Percentiles rank a stretch among this genome's conserved stretches.
Evolutionary conservation across 1,140 invertebrate species (phyloP).

Genomic region (Pollicipes pollicipes): DNA sequence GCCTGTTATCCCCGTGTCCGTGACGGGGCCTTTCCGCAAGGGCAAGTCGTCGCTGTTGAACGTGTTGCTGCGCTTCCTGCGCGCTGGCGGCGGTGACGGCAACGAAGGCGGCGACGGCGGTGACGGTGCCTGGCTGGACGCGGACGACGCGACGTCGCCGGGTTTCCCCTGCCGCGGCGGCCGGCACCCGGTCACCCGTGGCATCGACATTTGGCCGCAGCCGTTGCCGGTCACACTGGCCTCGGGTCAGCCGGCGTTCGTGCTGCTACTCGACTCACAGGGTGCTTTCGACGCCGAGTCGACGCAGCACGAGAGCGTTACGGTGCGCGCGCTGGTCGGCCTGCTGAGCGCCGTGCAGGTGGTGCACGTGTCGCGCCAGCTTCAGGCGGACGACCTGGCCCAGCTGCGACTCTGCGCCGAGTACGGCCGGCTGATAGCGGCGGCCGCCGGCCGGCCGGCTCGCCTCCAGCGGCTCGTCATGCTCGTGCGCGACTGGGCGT

Average conservation of each 20-base stretch:
- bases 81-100: too few relatives aligned
- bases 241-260: too few relatives aligned
- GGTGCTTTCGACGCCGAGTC: neutral
- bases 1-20: neutral
- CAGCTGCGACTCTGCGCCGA: neutral
- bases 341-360: slow-evolving; percentile 15
- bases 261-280: neutral
- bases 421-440: neutral
- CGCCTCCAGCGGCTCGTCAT: neutral
- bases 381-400: neutral
- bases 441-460: too few relatives aligned
- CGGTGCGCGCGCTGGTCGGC: neutral
- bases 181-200: neutral
- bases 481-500: neutral
- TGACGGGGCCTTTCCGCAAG: neutral
- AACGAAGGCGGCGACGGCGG: too few relatives aligned
- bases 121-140: neutral
- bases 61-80: neutral
- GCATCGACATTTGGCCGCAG: neutral
- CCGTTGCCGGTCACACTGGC: neutral
- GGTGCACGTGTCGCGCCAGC: neutral
- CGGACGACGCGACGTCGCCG: too few relatives aligned
- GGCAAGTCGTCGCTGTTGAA: neutral
- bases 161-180: neutral
- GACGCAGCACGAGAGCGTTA: neutral